Base-by-base conservation (phyloP, 2,888 invertebrate genomes). In the Leptinotarsa haldemani region DNA sequence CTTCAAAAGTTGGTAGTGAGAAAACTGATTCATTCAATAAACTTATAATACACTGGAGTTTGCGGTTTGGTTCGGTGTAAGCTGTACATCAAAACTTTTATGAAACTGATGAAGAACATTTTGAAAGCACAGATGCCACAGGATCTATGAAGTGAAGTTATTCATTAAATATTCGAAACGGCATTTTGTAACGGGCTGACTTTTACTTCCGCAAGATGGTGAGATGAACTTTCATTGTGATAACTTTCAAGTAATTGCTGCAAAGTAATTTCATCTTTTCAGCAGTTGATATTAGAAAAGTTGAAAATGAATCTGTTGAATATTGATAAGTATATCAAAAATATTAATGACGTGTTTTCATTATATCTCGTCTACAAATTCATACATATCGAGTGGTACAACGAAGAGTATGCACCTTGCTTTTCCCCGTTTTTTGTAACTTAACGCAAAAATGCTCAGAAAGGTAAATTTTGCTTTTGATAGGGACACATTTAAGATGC, bases 61-160 rank as follows among this genome's bases (percentile, higher is more conserved):
- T n/a, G 40, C n/a, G 30, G 40, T 40, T 25, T 30, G 30, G 25
- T 40, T 40, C 7, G 61, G 61, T 40, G 9, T 61, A 30, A 61
- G 25, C 12, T 40, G 61, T 61, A 61, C 25, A 61, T 61, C 25
- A 61, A 61, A 61, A 61, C 22, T 40, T 58, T 58, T 58, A 4
- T 22, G 5, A 22, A 25, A 58, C 13, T 58, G 58, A 22, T 22
- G 40, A 9, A 40, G 58, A 58, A 58, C 15, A 58, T 25, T 25
- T 58, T 61, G 61, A 61, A 61, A 30, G 61, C 16, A 61, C 61
- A 61, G 25, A 30, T 30, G 40, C 40, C 16, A 61, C 40, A 30
- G 20, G 9, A 40, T 30, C n/a, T n/a, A n/a, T 30, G 30, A 30
- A n/a, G 30, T 61, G 40, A 30, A 30, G 30, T 61, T 30, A 40